A percentile compares a stretch with the other conserved stretches of the same genome.
Evolutionary conservation across 2,888 invertebrate genomes (phyloP).

Genomic region (Cantharis lateralis): DNA sequence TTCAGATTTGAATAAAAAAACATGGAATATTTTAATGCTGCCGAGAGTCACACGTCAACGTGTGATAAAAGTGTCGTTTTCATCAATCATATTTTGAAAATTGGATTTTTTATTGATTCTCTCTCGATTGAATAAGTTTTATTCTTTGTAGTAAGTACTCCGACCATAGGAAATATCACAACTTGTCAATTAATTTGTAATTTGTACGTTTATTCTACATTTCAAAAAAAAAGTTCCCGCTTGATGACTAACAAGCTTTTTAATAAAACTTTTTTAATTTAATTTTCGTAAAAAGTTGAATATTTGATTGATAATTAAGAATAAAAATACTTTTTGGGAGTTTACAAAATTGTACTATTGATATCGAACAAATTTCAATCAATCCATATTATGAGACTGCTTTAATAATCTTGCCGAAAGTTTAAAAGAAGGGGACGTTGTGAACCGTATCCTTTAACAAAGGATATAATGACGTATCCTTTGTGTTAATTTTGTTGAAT

Average conservation of each 20-base stretch:
- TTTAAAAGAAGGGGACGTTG: background rate
- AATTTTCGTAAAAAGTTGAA: background rate
- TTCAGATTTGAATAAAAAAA: background rate
- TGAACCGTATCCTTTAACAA: conserved; percentile 5
- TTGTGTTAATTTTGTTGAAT: conserved; percentile 17
- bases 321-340: background rate
- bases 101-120: background rate
- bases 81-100: background rate
- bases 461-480: conserved; percentile 4
- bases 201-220: background rate
- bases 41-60: background rate
- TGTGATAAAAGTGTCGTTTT: background rate
- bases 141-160: background rate
- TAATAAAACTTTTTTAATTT: background rate
- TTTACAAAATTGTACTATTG: background rate
- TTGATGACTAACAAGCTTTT: background rate
- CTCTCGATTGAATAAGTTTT: background rate
- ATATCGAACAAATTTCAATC: background rate
- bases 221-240: background rate
- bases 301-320: background rate
- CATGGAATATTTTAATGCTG: background rate
- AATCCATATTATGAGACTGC: background rate
- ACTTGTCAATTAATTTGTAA: background rate
- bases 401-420: background rate
- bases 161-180: background rate